phyloP scores from a whole-genome alignment of 2,797 vertebrate species.

The Sebastes oblongus region DNA sequence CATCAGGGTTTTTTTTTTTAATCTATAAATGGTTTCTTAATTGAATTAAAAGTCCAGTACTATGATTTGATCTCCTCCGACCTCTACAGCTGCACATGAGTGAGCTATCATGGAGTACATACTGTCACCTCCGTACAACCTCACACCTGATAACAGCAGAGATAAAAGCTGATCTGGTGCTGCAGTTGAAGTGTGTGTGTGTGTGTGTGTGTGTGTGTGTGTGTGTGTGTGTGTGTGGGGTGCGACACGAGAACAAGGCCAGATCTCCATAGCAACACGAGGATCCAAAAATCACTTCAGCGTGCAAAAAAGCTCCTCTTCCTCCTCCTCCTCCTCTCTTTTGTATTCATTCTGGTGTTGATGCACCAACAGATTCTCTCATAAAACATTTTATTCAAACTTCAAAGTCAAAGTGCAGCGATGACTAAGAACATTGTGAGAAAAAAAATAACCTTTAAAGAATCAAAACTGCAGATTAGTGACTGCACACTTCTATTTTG shows the following conservation, averaged over 20 bases:
- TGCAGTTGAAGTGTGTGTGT: background rate
- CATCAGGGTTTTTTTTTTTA: background rate
- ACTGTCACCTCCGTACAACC: constrained; percentile 32
- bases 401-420: background rate
- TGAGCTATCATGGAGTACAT: background rate
- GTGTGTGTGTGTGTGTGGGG: background rate
- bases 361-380: background rate
- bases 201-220: background rate
- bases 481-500: background rate
- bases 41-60: background rate
- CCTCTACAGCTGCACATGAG: background rate
- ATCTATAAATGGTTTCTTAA: background rate
- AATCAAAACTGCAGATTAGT: background rate
- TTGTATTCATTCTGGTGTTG: constrained; percentile 7
- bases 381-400: background rate
- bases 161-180: constrained; percentile 37
- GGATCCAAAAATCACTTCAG: constrained; percentile 33
- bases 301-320: constrained; percentile 10
- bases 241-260: background rate
- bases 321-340: background rate
- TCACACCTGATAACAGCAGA: constrained; percentile 52
- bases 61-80: background rate
- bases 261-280: constrained; percentile 52
- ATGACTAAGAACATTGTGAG: background rate
- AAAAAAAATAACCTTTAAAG: background rate